Evolutionary conservation across 2,888 invertebrate genomes (phyloP), one percentile per base, ranked within the genome.

Genomic region (Ceramica pisi): DNA sequence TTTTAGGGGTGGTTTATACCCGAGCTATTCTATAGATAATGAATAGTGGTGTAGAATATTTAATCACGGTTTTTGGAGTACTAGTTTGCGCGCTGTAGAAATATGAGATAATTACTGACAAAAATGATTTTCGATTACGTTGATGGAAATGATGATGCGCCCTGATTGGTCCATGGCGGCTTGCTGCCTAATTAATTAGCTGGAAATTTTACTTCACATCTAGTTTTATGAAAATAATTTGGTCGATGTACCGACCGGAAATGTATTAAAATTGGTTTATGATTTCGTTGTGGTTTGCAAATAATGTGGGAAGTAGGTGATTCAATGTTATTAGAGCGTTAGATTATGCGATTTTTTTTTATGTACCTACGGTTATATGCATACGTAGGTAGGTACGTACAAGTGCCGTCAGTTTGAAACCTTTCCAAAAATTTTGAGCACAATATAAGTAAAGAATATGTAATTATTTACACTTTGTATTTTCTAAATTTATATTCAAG

Each of bases 1-100:
- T 93, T 93, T 93, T 94, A 93, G 94, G 94, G 94, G 94, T 91
- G 85, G 89, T 62, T 83, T 84, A 80, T 86, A 84, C 86, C 87
- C 82, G 84, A 81, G 83, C 83, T 81, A 86, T 88, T 85, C 87
- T 91, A 92, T 92, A 93, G 93, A 91, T 94, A 95, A 95, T 94
- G 94, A 94, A 95, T 95, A 95, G 95, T 90, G 93, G 95, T 90
- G 93, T 93, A 94, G 92, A 94, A 94, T 94, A 92, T 94, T 94
- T 94, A 95, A 95, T 94, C 94, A 94, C 90, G 92, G 93, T 92
- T 94, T 94, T 94, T 90, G 93, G 91, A 89, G 94, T 94, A 94
- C 93, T 94, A 93, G 92, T 89, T 84, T 78, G 86, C 82, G 83
- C 84, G 87, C 87, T 88, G 91, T 90, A 92, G 92, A 92, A 92